Conservation (phyloP, 2,797 vertebrate species). For the Semaprochilodus insignis region DNA sequence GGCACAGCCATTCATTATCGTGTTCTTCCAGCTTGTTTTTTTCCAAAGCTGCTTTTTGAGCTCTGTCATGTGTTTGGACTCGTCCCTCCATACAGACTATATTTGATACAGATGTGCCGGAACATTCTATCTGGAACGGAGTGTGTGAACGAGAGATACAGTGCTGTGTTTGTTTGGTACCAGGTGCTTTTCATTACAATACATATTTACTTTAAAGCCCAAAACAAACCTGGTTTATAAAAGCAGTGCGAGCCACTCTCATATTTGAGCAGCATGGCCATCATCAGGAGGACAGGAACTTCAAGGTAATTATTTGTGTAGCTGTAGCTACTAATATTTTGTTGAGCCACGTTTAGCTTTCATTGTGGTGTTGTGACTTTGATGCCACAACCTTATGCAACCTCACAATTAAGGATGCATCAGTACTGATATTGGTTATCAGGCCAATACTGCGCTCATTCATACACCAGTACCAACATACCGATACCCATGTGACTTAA, state of each 20-base stretch:
- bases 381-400: no score
- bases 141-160: constrained; percentile 52
- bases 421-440: no score
- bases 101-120: constrained; percentile 59
- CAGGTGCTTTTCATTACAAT: constrained; percentile 52
- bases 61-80: constrained; percentile 50
- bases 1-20: constrained; percentile 22
- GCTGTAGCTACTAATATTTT: no score
- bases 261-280: background rate
- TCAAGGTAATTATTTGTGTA: background rate
- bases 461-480: no score
- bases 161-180: constrained; percentile 50
- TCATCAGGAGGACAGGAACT: background rate
- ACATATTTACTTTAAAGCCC: constrained; percentile 52
- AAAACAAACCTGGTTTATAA: constrained; percentile 36
- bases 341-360: no score
- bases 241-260: background rate
- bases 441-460: no score
- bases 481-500: no score
- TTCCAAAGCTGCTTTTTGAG: constrained; percentile 55
- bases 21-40: constrained; percentile 32
- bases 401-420: no score
- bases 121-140: constrained; percentile 34
- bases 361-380: no score
- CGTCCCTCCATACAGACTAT: constrained; percentile 35